Percentiles rank a stretch among this genome's conserved stretches.
Evolutionary conservation across 23 tunicate species (phyloP).

Genomic region (Styela clava): DNA sequence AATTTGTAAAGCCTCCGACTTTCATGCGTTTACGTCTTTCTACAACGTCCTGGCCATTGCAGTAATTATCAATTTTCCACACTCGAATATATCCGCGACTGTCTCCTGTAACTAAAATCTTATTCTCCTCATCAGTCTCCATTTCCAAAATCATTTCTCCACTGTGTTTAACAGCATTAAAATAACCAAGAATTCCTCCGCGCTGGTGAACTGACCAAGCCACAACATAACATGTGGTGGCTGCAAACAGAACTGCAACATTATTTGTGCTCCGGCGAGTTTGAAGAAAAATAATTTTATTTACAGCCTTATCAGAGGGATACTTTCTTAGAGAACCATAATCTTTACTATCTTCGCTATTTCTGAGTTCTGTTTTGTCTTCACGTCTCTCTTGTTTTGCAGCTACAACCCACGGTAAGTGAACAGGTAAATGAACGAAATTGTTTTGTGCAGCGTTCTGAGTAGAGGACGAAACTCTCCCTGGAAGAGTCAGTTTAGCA

Average conservation of each 20-base stretch:
- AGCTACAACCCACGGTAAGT: conserved; percentile 12
- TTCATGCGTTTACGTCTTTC: not conserved
- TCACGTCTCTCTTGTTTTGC: not conserved
- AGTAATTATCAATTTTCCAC: conserved; percentile 32
- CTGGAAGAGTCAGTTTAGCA: too few species aligned
- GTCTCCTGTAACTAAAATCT: conserved; percentile 39
- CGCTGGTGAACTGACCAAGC: conserved; percentile 48
- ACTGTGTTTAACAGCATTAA: conserved; percentile 15
- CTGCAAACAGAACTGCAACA: conserved; percentile 35
- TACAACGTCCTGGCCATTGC: conserved; percentile 5
- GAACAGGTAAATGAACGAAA: not conserved
- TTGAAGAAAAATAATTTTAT: conserved; percentile 59
- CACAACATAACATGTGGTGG: conserved; percentile 26
- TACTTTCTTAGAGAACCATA: not conserved
- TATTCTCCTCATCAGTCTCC: conserved; percentile 33
- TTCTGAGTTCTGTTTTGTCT: not conserved
- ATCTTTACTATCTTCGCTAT: not conserved
- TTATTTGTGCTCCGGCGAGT: conserved; percentile 31
- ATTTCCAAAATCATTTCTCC: conserved; percentile 33
- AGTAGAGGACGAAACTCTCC: not conserved
- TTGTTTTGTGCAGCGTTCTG: not conserved
- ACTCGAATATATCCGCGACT: conserved; percentile 41
- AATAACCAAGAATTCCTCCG: conserved; percentile 47
- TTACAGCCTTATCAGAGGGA: conserved; percentile 36
- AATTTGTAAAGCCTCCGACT: conserved; percentile 10